These are phyloP conservation scores for Cenopis cana DNA, from an alignment of 2,888 invertebrate species.

Conservation along the genomic window DNA sequence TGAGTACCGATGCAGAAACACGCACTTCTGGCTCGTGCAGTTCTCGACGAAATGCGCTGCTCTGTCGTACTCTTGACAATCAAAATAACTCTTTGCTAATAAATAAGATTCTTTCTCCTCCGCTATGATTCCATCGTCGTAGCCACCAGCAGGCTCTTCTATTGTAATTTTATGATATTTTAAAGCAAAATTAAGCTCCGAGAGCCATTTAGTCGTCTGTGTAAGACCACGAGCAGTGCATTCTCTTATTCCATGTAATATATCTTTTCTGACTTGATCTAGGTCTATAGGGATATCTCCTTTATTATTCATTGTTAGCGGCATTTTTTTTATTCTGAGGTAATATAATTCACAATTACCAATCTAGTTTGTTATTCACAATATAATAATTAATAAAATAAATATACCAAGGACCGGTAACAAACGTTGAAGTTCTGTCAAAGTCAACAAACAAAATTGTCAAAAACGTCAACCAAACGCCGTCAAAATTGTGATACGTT, in stretches of 20 bases:
- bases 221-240: conserved; percentile 92
- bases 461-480: no score
- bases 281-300: conserved; percentile 75
- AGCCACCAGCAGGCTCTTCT: conserved; percentile 75
- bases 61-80: conserved; percentile 95
- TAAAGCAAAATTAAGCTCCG: conserved; percentile 92
- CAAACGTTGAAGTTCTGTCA: conserved; percentile 6
- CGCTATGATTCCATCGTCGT: conserved; percentile 76
- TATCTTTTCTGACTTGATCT: conserved; percentile 75
- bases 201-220: conserved; percentile 94
- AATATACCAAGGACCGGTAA: conserved; percentile 8
- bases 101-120: conserved; percentile 90
- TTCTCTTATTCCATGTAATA: conserved; percentile 82
- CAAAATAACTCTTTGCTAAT: conserved; percentile 95
- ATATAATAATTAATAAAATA: neutral
- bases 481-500: no score
- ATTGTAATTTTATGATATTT: conserved; percentile 86
- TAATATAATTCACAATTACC: neutral
- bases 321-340: conserved; percentile 54
- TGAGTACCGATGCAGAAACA: conserved; percentile 94
- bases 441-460: neutral
- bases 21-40: conserved; percentile 88
- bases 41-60: conserved; percentile 92
- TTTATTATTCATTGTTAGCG: conserved; percentile 66
- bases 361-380: neutral